Evolutionary conservation across 2,888 invertebrate species (phyloP).

Genomic region (Chrysina gloriosa): DNA sequence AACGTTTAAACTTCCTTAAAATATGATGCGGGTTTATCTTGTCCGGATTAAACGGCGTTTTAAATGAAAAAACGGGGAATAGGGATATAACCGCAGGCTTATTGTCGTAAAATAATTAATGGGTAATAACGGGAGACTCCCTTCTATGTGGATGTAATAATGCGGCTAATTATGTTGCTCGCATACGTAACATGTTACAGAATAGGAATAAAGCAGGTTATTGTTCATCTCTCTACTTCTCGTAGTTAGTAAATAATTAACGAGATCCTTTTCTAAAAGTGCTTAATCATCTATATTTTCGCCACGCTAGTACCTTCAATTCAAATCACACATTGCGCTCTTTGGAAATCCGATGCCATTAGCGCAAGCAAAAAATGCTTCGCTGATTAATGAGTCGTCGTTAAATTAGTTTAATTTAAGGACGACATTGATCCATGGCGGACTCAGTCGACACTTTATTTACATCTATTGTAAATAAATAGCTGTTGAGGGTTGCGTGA

Average conservation of each 20-base stretch:
- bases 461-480: conserved; percentile 32
- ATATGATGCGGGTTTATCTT: conserved; percentile 24
- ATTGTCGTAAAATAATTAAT: background rate
- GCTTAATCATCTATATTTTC: conserved; percentile 4
- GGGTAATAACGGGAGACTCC: background rate
- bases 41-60: conserved; percentile 13
- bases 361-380: conserved; percentile 26
- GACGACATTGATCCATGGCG: conserved; percentile 27
- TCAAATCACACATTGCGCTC: background rate
- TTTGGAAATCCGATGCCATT: background rate
- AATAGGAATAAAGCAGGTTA: background rate
- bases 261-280: background rate
- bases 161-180: background rate
- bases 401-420: conserved; percentile 30
- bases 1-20: conserved; percentile 22
- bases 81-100: background rate
- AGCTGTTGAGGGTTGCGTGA: conserved; percentile 25
- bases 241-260: background rate
- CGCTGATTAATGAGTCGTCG: conserved; percentile 21
- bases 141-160: background rate
- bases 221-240: background rate
- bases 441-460: conserved; percentile 31
- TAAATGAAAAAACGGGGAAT: conserved; percentile 12
- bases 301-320: background rate
- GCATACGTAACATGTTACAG: background rate